Evolutionary conservation across 2,797 vertebrate genomes (phyloP), one percentile per base, ranked within the genome.

Genomic region (Psittacula derbiana): DNA sequence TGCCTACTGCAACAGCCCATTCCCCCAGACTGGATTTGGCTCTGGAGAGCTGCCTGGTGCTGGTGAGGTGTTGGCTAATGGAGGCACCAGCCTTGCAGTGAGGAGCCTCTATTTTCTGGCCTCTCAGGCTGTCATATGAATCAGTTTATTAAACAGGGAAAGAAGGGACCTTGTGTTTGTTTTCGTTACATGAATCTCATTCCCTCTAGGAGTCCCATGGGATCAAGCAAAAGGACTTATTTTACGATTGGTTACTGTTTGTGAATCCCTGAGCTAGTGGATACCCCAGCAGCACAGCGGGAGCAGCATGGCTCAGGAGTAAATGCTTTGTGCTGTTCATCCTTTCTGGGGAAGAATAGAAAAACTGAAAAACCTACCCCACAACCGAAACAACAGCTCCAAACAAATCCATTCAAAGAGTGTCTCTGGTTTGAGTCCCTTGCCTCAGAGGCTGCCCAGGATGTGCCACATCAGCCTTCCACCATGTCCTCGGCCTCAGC

Each of bases 251-350:
- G 16, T 19, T 69, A 80, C 93, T 40, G 66, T 44, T 58, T 69
- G 70, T 78, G 80, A 82, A 83, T 90, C 82, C 72, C 91, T 81
- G 31, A 95, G 76, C 85, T 92, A 86, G 78, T 53, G 1, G 5
- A 57, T 84, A 40, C 61, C 27, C 17, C 4, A 5, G 60, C 75
- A 83, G 31, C 61, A 23, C 1, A 2, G 47, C 0, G 0, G 47
- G 55, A 96, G 67, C 44, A 80, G 38, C 4, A 0, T 19, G 28
- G 47, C 75, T 92, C 38, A 24, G 49, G 47, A 47, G n/a, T 41
- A 74, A 58, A 57, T 57, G 28, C 36, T 86, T 55, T 64, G 20
- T 74, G 58, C 66, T 2, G 5, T 40, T 40, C 27, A 19, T 24
- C 50, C 19, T 66, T 90, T 49, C 55, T 40, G 65, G 16, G 49